A percentile compares a stretch with the other conserved stretches of the same genome.
Conservation (phyloP, 2,113 vertebrate species). For the Periophthalmodon schlosseri region DNA sequence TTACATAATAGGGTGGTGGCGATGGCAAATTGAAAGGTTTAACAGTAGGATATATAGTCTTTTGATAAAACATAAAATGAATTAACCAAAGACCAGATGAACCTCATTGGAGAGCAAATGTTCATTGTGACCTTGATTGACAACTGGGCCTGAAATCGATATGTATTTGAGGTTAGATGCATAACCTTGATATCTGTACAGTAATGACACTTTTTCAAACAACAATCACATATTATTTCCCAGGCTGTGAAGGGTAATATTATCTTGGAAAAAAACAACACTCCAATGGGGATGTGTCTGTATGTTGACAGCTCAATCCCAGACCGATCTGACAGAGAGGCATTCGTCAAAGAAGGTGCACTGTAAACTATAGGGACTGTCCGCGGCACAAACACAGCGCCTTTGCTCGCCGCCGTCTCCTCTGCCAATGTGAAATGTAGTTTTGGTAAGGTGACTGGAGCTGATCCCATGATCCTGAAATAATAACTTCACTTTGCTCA, state of each 20-base stretch:
- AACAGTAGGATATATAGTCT: too few relatives aligned
- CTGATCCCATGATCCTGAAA: conserved; percentile 15
- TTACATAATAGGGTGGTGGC: too few relatives aligned
- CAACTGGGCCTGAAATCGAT: conserved; percentile 54
- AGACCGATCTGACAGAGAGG: conserved; percentile 40
- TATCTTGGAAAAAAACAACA: conserved; percentile 60
- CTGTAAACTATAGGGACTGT: conserved; percentile 9
- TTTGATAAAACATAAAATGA: conserved; percentile 31
- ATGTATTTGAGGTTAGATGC: conserved; percentile 35
- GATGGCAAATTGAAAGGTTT: too few relatives aligned
- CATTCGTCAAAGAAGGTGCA: conserved; percentile 42
- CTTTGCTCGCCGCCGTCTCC: conserved; percentile 15
- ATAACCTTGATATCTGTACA: conserved; percentile 43
- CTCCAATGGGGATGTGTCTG: conserved; percentile 30
- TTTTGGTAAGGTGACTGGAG: conserved; percentile 29
- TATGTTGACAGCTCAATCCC: conserved; percentile 54
- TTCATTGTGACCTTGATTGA: conserved; percentile 50
- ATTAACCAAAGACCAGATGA: too few relatives aligned
- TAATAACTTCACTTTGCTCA: conserved; percentile 23
- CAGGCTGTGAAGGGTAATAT: conserved; percentile 50
- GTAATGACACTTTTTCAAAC: conserved; percentile 44
- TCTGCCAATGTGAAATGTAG: conserved; percentile 10
- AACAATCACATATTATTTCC: conserved; percentile 49
- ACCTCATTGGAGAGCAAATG: conserved; percentile 4
- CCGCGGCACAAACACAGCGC: conserved; percentile 13